Evolutionary conservation across 2,113 vertebrate species (phyloP), one percentile per base, ranked within the genome.

Genomic region (Cololabis saira): DNA sequence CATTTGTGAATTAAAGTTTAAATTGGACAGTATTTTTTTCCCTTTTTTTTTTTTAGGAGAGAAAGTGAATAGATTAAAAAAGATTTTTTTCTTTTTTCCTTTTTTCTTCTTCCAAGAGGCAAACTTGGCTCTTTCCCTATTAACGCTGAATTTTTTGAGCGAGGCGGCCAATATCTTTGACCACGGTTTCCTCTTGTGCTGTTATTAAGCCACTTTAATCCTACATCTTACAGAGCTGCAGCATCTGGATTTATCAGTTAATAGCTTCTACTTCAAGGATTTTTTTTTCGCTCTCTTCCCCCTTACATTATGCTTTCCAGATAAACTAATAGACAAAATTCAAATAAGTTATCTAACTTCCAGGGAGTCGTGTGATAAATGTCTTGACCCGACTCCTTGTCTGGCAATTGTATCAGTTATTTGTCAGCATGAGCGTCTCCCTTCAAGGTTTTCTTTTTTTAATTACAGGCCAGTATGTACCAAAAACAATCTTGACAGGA

Each of bases 401-500:
- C 24, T 59, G 13, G 58, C 69, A 50, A 59, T 81, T 75, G 74
- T 71, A 33, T 71, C 19, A 13, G 49, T 51, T 64, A 41, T 74
- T 60, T 64, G 33, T 76, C 72, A 67, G 67, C 52, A 17, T 67
- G 70, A n/a, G 51, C 42, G 3, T 62, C 30, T 52, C 21, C 50
- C 66, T 76, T 59, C 62, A 57, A 11, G 58, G 27, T 37, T 37
- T 37, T 67, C 66, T 81, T 50, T 62, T 45, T 6, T 17, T 64
- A 62, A n/a, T 41, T 18, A 66, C 27, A 6, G 33, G 37, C 58
- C 68, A 51, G 22, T 27, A 44, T 80, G 73, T 74, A 73, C 78
- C 48, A 30, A 69, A 84, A 83, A 78, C 77, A 81, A 60, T 43
- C 33, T 27, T 19, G 41, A 52, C 81, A 89, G 89, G 78, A 90